These are phyloP conservation scores for Pectinophora gossypiella DNA, from an alignment of 1,140 invertebrate species.

Conservation along the genomic window DNA sequence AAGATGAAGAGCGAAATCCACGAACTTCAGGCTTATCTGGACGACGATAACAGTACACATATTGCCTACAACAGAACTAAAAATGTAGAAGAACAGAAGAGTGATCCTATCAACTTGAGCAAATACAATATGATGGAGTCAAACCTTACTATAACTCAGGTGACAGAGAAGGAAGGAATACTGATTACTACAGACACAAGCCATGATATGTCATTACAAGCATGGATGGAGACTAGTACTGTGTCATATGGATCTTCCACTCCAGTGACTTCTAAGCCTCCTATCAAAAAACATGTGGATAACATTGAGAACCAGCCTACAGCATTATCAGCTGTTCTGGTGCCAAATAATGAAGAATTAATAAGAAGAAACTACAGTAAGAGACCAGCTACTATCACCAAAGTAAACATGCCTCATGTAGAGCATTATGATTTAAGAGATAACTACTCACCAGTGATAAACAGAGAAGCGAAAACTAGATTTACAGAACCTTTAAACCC, in stretches of 20 bases:
- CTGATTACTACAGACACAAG: conserved; percentile 64
- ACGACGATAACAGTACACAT: conserved; percentile 56
- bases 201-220: conserved; percentile 56
- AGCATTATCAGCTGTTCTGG: conserved; percentile 45
- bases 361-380: conserved; percentile 34
- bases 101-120: conserved; percentile 42
- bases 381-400: conserved; percentile 60
- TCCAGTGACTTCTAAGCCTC: conserved; percentile 33
- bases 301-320: conserved; percentile 50
- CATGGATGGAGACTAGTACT: conserved; percentile 57
- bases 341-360: conserved; percentile 48
- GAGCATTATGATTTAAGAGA: conserved; percentile 51
- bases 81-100: conserved; percentile 58
- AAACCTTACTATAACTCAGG: conserved; percentile 55
- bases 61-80: conserved; percentile 62
- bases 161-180: conserved; percentile 59
- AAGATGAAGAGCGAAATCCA: conserved; percentile 64
- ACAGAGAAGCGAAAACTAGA: conserved; percentile 65
- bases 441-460: conserved; percentile 47
- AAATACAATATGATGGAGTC: conserved; percentile 65
- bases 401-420: conserved; percentile 58
- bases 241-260: conserved; percentile 24
- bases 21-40: conserved; percentile 53
- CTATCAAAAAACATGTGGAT: conserved; percentile 46
- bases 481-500: conserved; percentile 43